These are phyloP conservation scores for Caenorhabditis remanei DNA, from an alignment of 1,140 invertebrate species.

Conservation along the genomic window DNA sequence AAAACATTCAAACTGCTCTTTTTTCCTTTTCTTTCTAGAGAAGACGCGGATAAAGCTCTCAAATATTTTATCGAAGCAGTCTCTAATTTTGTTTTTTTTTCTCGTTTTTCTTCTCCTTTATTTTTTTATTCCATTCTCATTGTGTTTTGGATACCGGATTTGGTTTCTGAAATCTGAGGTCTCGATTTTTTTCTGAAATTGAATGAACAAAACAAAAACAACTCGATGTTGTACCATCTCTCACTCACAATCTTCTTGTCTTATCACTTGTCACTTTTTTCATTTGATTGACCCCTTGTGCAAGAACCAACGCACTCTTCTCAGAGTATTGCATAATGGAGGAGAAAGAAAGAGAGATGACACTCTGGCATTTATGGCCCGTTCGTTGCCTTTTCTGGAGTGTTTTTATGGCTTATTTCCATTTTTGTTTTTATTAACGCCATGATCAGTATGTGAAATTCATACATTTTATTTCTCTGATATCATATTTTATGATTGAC, in stretches of 20 bases:
- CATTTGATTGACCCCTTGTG: conserved; percentile 16
- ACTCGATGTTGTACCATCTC: no score
- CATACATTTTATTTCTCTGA: no score
- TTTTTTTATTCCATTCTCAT: conserved; percentile 4
- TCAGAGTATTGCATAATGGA: not conserved
- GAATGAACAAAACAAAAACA: not conserved
- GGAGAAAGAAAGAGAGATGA: not conserved
- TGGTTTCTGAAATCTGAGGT: not conserved
- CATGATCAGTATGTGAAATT: not conserved
- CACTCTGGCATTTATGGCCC: conserved; percentile 15
- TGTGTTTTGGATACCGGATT: conserved; percentile 29
- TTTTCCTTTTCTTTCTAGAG: not conserved
- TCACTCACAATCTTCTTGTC: not conserved
- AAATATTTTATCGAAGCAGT: conserved; percentile 36
- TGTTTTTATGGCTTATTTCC: no score
- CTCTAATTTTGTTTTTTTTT: not conserved
- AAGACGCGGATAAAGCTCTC: conserved; percentile 39
- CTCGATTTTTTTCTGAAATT: not conserved
- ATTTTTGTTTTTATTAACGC: not conserved
- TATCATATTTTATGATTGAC: no score
- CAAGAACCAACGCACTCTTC: not conserved
- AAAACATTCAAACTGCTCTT: conserved; percentile 43
- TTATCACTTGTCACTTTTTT: not conserved
- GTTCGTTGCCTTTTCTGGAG: not conserved
- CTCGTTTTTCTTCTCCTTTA: not conserved